phyloP scores from a whole-genome alignment of 2,113 vertebrate species.

The Crotophaga sulcirostris region DNA sequence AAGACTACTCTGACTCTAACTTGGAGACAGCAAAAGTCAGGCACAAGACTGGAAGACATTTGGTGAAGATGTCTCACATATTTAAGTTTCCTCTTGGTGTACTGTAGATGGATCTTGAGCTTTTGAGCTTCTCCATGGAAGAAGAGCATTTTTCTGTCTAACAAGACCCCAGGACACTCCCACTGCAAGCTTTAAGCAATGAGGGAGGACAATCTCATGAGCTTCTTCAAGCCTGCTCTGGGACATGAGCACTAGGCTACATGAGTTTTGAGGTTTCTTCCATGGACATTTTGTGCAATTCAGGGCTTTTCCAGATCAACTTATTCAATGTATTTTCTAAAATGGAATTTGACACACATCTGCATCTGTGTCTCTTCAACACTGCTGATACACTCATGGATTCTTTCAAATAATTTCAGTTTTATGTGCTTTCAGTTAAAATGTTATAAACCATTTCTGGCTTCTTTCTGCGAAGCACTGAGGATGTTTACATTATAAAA shows the following conservation, averaged over 20 bases:
- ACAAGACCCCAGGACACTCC: not conserved
- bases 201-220: not conserved
- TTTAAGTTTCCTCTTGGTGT: not conserved
- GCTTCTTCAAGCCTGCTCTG: not conserved
- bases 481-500: not conserved
- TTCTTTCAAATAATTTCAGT: not conserved
- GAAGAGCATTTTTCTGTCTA: not conserved
- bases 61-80: not conserved
- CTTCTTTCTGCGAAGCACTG: conserved; percentile 1
- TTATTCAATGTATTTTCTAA: not conserved
- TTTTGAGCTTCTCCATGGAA: not conserved
- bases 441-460: conserved; percentile 39
- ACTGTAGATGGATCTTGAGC: not conserved
- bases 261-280: not conserved
- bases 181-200: not conserved
- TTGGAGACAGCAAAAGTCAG: not conserved
- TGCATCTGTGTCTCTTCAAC: not conserved
- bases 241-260: not conserved
- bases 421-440: conserved; percentile 54
- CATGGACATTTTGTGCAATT: not conserved
- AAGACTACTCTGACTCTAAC: not conserved
- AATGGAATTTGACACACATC: not conserved
- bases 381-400: not conserved
- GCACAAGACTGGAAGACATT: not conserved
- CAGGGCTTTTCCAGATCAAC: not conserved